A percentile compares a stretch with the other conserved stretches of the same genome.
Conservation (phyloP, 2,113 vertebrate species). For the Panthera leo region DNA sequence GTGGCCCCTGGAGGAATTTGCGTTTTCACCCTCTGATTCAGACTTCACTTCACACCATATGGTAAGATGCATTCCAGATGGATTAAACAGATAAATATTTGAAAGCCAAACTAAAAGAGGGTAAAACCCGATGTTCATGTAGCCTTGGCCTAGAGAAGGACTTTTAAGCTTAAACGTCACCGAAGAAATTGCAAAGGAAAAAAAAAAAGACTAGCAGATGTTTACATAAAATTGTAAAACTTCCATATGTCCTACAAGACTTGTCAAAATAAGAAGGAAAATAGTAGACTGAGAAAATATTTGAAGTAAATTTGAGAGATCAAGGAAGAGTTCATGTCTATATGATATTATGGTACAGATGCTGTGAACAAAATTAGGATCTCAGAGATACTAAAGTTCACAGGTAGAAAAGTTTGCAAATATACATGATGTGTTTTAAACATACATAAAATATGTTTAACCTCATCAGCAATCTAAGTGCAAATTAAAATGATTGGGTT, state of each 20-base stretch:
- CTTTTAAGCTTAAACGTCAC: slow-evolving; percentile 27
- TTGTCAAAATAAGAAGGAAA: slow-evolving; percentile 18
- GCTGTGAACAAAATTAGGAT: neutral
- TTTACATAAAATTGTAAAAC: slow-evolving; percentile 41
- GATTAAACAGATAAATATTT: slow-evolving; percentile 52
- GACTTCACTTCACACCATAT: neutral
- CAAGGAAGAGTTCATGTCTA: neutral
- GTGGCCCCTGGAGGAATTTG: neutral
- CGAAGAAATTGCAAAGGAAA: slow-evolving; percentile 36
- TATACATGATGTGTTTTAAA: neutral
- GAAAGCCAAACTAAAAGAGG: slow-evolving; percentile 40
- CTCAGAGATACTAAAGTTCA: neutral
- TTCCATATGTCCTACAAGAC: slow-evolving; percentile 6
- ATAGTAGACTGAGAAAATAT: neutral
- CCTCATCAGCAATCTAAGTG: neutral
- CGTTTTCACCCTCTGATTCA: slow-evolving; percentile 26
- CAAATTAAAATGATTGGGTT: slow-evolving; percentile 13
- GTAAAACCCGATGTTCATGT: neutral
- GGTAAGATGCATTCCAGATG: slow-evolving; percentile 57
- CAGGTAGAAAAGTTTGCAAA: slow-evolving; percentile 10
- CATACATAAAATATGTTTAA: slow-evolving; percentile 3
- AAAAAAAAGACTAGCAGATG: neutral
- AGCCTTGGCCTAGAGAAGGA: slow-evolving; percentile 14
- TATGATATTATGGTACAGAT: neutral
- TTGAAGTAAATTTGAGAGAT: slow-evolving; percentile 22